A percentile compares a stretch with the other conserved stretches of the same genome.
These are phyloP conservation scores for Dioctria rufipes DNA, from an alignment of 2,888 invertebrate genomes.

Conservation along the genomic window DNA sequence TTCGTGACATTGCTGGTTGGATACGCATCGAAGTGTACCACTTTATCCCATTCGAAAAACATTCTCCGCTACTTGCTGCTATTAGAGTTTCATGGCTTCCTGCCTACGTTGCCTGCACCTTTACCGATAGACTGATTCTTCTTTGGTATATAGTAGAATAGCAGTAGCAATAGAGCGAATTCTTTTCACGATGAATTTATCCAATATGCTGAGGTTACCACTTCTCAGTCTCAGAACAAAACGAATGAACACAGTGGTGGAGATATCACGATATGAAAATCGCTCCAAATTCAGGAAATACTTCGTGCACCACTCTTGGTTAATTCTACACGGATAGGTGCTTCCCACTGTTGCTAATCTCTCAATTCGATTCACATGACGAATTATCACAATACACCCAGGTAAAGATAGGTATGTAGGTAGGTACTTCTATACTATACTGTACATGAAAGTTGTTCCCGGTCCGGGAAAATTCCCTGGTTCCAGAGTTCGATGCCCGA, in stretches of 20 bases:
- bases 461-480: not conserved
- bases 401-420: not conserved
- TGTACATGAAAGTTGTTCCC: not conserved
- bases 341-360: not conserved
- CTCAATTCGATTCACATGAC: conserved; percentile 20
- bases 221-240: too few species aligned
- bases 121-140: not conserved
- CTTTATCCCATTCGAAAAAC: not conserved
- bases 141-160: too few species aligned
- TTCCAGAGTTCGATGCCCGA: conserved; percentile 28
- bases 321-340: not conserved
- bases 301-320: too few species aligned
- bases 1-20: conserved; percentile 34
- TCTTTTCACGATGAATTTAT: too few species aligned
- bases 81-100: conserved; percentile 11
- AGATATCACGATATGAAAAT: not conserved
- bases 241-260: too few species aligned
- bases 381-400: not conserved
- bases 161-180: too few species aligned
- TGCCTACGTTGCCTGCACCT: conserved; percentile 11
- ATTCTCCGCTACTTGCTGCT: not conserved
- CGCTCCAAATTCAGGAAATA: conserved; percentile 7
- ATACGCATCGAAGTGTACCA: conserved; percentile 33
- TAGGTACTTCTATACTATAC: not conserved
- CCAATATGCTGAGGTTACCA: too few species aligned